phyloP scores from a whole-genome alignment of 2,888 invertebrate genomes.

The Glyphotaelius pellucidus region DNA sequence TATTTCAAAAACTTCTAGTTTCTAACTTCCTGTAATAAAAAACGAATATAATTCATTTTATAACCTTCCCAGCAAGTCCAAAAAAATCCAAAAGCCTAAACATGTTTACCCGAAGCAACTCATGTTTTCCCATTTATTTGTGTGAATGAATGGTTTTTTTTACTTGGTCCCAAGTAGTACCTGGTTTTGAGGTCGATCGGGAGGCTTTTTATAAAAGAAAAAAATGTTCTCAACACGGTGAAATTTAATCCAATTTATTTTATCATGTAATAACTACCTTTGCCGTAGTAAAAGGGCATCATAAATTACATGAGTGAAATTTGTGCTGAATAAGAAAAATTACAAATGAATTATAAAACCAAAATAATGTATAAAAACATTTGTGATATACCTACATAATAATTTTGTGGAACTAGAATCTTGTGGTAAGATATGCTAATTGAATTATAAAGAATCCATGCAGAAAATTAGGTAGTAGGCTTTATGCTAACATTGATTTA shows the following conservation, averaged over 20 bases:
- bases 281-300: background rate
- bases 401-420: too few relatives aligned
- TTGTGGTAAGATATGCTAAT: too few relatives aligned
- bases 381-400: too few relatives aligned
- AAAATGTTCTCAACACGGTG: background rate
- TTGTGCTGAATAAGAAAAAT: background rate
- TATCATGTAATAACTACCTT: background rate
- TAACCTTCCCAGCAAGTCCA: background rate
- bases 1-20: background rate
- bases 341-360: background rate
- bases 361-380: background rate
- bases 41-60: background rate
- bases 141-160: constrained; percentile 43
- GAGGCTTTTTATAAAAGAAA: background rate
- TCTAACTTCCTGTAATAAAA: background rate
- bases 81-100: background rate
- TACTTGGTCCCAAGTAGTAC: constrained; percentile 5
- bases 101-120: background rate
- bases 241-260: constrained; percentile 26
- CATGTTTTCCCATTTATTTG: constrained; percentile 22
- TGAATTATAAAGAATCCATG: too few relatives aligned
- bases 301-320: background rate
- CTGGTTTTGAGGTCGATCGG: background rate
- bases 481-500: too few relatives aligned
- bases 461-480: too few relatives aligned